Base-by-base conservation (phyloP, 2,888 invertebrate species). In the Apodemia mormo region DNA sequence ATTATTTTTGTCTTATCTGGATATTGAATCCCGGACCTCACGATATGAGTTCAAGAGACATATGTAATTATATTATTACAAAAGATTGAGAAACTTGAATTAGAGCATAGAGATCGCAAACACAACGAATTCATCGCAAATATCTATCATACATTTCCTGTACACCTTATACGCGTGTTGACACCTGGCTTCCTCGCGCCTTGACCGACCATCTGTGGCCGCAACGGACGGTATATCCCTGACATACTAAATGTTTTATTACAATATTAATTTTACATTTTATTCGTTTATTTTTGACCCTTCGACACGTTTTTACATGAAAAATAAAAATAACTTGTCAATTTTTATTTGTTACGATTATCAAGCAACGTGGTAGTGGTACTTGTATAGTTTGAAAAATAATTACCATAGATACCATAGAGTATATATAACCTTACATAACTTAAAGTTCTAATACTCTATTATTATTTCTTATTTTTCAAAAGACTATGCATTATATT, bases 131-230 rank as follows among this genome's bases (percentile, higher is more conserved):
- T 52, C 65, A 69, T 69, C 68, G 65, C 54, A 14, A 61, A 61
- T 61, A 33, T 14, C 65, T 9, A 69, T 74, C 43, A 68, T 65
- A 75, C 73, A 72, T 70, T 75, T 77, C 77, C 76, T 73, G 72
- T 66, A 65, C 65, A 70, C 75, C 75, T 74, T 77, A 77, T 74
- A 72, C 66, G 72, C 29, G 29, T 61, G 68, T 69, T 7, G 61
- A 67, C 79, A 79, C 78, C 79, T 80, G 79, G 78, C 66, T 67
- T 69, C 74, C 69, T 71, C 68, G 73, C 71, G 69, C 77, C 76
- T 73, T 69, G 68, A 70, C 74, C 74, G 77, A 72, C 75, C 66
- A 71, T 61, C 70, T 67, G 67, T 61, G 61, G 49, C 49, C 49
- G 40, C 14, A 65, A 67, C 71, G 69, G 73, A 70, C 70, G 71